Evolutionary conservation across 2,113 vertebrate species (phyloP), one percentile per base, ranked within the genome.

Genomic region (Noturus placidus): DNA sequence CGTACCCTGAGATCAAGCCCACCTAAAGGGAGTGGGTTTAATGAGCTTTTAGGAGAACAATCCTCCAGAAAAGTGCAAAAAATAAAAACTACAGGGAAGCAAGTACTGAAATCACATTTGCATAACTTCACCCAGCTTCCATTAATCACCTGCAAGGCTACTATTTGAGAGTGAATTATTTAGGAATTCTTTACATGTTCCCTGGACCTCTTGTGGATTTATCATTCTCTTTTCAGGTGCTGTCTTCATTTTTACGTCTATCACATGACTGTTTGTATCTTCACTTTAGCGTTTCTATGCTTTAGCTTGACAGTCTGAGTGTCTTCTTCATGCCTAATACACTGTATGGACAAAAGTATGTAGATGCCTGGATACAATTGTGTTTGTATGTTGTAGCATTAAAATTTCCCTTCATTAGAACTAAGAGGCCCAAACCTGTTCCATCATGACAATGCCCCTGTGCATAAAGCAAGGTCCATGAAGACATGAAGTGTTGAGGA

Each of bases 71-170:
- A 46, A 61, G 27, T 5, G 27, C 35, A 77, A 46, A 30, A 79
- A 79, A 20, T 4, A 33, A 80, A 56, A 80, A 56, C 77, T 33
- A 11, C n/a, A 11, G 52, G 50, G 52, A 33, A 11, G 17, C 15
- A 77, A 50, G 13, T 11, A 25, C 2, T 25, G 17, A 56, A 56
- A 30, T 33, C 1, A 30, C 35, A 77, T 85, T 86, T 86, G 57
- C 56, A 86, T 86, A 78, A 78, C n/a, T 63, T 52, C 25, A 3
- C 57, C 83, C 69, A 59, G 83, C 52, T 85, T 85, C 52, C 20
- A 85, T 56, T 57, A 72, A 56, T 74, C 67, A 74, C 46, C 38
- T 57, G 20, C 52, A 38, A 35, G 25, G 50, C 57, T 56, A 74
- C 52, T 14, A 17, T 59, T 74, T 56, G 25, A 15, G 8, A 38